These are phyloP conservation scores for Tiliqua scincoides DNA, from an alignment of 2,113 vertebrate species.

Conservation along the genomic window DNA sequence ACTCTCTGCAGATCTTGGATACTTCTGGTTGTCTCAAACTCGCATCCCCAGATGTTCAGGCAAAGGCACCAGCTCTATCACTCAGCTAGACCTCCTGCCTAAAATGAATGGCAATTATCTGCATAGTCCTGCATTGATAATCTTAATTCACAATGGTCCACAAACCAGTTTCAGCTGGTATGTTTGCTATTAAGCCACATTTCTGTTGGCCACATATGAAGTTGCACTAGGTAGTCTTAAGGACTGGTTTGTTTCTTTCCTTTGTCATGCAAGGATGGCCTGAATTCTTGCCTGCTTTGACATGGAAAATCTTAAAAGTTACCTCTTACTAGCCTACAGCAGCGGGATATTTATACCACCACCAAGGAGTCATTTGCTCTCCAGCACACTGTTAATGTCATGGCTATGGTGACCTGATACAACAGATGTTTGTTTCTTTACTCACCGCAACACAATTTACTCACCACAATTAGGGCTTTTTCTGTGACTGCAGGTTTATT, in stretches of 20 bases:
- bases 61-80: too few relatives aligned
- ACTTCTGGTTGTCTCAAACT: too few relatives aligned
- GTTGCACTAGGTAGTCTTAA: neutral
- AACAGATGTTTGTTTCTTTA: neutral
- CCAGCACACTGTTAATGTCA: neutral
- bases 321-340: too few relatives aligned
- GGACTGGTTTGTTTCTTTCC: neutral
- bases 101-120: neutral
- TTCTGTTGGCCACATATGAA: neutral
- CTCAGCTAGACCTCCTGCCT: too few relatives aligned
- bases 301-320: neutral
- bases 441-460: neutral
- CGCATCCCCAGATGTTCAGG: too few relatives aligned
- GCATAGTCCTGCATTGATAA: neutral
- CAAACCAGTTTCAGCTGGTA: neutral
- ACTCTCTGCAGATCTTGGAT: too few relatives aligned
- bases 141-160: slow-evolving; percentile 3
- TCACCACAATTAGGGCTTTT: neutral
- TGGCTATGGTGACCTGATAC: neutral
- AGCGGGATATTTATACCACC: neutral
- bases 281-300: neutral
- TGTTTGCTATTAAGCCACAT: neutral
- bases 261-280: neutral
- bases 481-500: neutral
- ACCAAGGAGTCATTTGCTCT: neutral